Base-by-base conservation (phyloP, 2,888 invertebrate species). In the Melinaea menophilus region DNA sequence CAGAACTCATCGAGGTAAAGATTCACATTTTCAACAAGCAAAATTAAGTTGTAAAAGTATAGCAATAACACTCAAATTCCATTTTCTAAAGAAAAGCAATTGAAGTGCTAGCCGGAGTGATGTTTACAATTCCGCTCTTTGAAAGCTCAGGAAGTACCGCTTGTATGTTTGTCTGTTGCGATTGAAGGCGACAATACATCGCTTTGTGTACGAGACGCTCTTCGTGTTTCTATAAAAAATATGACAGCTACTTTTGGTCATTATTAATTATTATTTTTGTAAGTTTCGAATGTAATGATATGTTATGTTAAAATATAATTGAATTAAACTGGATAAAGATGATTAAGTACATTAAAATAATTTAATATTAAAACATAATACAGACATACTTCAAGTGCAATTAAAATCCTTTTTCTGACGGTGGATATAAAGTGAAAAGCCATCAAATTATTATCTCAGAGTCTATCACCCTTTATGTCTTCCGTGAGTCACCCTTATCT, bases 51-150 rank as follows among this genome's bases (percentile, higher is more conserved):
- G 37, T 68, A 62, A 34, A 2, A 3, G 4, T 0, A 37, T 5
- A 1, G 4, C 0, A 0, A 56, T 58, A 62, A 22, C 31, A 9
- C 31, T 59, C 9, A 45, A 41, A 56, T 55, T 64, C 9, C 11
- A 11, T 22, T 34, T 55, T 46, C 45, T 12, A 34, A 4, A 22
- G 3, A 48, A 1, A 47, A 59, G 65, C 63, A 68, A 63, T 61
- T 65, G 62, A 67, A 58, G 62, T 68, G 63, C 61, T 47, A 62
- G 58, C 63, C 63, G 65, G 67, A 69, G 70, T 71, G 70, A 71
- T 71, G 73, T 73, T 73, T 73, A 72, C 73, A 72, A 71, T 73
- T 69, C 68, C 69, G 61, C 70, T 68, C 67, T 73, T 71, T 71
- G 70, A 71, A 69, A 69, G 71, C 69, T 67, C 69, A 73, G 72